phyloP scores from a whole-genome alignment of 30 jellyfish, hydroid and myxozoan species.

The Aurelia sp. region DNA sequence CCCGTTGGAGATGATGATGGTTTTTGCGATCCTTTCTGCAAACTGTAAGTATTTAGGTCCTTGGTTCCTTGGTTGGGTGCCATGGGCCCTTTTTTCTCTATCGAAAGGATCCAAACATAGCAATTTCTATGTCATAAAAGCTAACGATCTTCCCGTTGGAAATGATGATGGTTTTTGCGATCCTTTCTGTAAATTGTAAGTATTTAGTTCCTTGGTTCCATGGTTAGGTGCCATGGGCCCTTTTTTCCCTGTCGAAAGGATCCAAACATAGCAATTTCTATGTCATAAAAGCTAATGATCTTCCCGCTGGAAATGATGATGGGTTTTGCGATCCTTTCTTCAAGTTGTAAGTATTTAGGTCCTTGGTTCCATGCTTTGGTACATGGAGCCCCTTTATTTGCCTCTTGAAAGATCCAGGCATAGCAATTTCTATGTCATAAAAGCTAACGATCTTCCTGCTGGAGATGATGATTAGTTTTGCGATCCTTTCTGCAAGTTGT shows the following conservation, averaged over 20 bases:
- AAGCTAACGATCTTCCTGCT: conserved; percentile 85
- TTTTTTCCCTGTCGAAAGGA: background rate
- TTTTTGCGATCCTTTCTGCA: conserved; percentile 59
- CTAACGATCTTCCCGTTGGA: conserved; percentile 85
- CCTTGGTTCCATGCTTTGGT: too few species aligned
- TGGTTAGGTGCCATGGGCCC: too few species aligned
- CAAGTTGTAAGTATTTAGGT: conserved; percentile 73
- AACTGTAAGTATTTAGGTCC: conserved; percentile 62
- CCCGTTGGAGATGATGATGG: conserved; percentile 71
- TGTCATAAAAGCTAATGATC: conserved; percentile 69
- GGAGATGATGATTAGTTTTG: conserved; percentile 21
- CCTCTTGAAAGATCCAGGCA: conserved; percentile 13
- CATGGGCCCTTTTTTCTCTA: too few species aligned
- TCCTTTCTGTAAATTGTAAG: conserved; percentile 88
- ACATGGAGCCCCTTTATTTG: too few species aligned
- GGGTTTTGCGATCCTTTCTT: conserved; percentile 39
- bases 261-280: conserved; percentile 48
- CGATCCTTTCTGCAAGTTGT: conserved; percentile 83
- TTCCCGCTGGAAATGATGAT: conserved; percentile 74
- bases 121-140: conserved; percentile 62
- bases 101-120: conserved; percentile 28
- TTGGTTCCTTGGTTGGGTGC: too few species aligned
- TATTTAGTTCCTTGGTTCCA: background rate
- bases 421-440: conserved; percentile 54
- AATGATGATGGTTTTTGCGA: background rate